Base-by-base conservation (phyloP, 1,140 invertebrate species). In the Oryctes rhinoceros region DNA sequence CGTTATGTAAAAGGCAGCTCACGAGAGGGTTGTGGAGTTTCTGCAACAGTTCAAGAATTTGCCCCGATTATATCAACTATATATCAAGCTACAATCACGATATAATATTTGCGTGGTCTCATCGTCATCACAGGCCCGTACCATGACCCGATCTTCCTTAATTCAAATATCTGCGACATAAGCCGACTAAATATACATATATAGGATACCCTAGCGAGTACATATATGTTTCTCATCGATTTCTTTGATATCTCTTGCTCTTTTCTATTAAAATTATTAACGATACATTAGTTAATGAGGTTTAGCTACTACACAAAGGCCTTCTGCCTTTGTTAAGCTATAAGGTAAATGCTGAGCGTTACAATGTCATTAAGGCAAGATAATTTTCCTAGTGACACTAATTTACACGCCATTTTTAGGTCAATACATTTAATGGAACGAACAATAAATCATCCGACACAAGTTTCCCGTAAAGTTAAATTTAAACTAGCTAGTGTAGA, bases 91-190 rank as follows among this genome's bases (percentile, higher is more conserved):
- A 84, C 84, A 85, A 86, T 86, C 84, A 86, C 81, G 85, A 84
- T 86, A 85, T 86, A 83, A 85, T 86, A 85, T 85, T 86, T 83
- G 85, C 84, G 85, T 85, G 84, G 84, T 84, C 81, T 76, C 82
- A 82, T 83, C 81, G 83, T 84, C 83, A 67, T 53, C 81, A 79
- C 53, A 82, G 78, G 80, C 79, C 53, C 84, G 85, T 85, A 85
- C 85, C 85, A 85, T 82, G 85, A 83, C 82, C 83, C 85, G 81
- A 77, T 85, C 82, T 84, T 85, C 81, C 84, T 83, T 82, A 82
- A 62, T 76, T 81, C 62, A 80, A 47, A 76, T 83, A 84, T 84
- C 81, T 80, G 84, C 82, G 83, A 84, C 83, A 84, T 85, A 82
- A 85, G 83, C 76, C 35, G 53, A 78, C 76, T 78, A 78, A 83